Evolutionary conservation across 2,888 invertebrate species (phyloP).

Genomic region (Rosalia funebris): DNA sequence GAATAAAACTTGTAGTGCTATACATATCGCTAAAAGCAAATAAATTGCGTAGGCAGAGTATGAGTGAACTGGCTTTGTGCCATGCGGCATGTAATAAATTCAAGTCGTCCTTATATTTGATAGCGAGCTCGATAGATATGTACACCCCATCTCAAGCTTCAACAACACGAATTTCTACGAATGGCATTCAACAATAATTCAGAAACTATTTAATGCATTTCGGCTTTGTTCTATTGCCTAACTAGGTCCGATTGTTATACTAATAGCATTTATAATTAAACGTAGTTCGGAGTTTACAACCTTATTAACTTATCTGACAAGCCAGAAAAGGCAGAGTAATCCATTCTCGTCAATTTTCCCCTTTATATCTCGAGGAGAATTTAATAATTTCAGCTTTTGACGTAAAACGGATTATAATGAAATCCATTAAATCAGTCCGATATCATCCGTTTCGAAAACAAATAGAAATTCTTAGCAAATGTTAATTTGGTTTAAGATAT

Average conservation of each 20-base stretch:
- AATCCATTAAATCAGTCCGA: no score
- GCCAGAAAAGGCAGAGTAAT: neutral
- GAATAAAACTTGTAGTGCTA: neutral
- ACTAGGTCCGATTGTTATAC: conserved; percentile 2
- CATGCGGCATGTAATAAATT: conserved; percentile 9
- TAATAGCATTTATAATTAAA: neutral
- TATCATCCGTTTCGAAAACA: no score
- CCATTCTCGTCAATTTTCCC: neutral
- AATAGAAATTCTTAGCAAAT: no score
- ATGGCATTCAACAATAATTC: conserved; percentile 10
- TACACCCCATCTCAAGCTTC: neutral
- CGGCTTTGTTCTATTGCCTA: neutral
- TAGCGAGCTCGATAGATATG: neutral
- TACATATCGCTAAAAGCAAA: neutral
- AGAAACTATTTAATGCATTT: conserved; percentile 16
- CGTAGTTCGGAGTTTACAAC: neutral
- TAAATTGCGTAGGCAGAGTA: conserved; percentile 1
- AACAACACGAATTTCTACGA: neutral
- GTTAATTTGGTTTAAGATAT: no score
- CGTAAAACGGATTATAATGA: neutral
- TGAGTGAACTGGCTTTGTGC: conserved; percentile 9
- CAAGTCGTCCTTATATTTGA: conserved; percentile 3
- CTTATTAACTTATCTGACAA: neutral
- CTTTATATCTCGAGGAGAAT: neutral
- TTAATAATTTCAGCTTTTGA: neutral